These are phyloP conservation scores for Lates japonicus DNA, from an alignment of 2,797 vertebrate genomes.

Conservation along the genomic window DNA sequence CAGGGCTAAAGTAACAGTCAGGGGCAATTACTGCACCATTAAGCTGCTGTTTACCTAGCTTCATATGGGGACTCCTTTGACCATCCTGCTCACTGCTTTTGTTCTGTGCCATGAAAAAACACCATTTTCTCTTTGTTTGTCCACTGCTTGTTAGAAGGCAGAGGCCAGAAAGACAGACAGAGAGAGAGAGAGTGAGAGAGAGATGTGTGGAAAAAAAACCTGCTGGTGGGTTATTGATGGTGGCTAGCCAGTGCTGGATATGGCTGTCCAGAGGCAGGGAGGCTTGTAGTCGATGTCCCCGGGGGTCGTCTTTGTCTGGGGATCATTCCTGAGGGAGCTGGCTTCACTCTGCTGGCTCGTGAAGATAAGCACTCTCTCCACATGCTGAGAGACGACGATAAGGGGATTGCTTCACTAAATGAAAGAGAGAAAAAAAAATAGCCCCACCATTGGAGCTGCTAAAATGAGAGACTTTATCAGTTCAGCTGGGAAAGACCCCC, in stretches of 20 bases:
- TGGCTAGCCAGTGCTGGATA: slow-evolving; percentile 66
- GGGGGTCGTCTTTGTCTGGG: slow-evolving; percentile 84
- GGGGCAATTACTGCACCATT: slow-evolving; percentile 78
- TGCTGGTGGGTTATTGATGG: slow-evolving; percentile 78
- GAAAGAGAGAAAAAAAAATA: slow-evolving; percentile 64
- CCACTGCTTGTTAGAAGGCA: slow-evolving; percentile 54
- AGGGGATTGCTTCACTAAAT: slow-evolving; percentile 89
- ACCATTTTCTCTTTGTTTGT: slow-evolving; percentile 72
- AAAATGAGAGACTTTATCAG: slow-evolving; percentile 82
- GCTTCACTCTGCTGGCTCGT: slow-evolving; percentile 90
- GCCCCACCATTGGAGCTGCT: slow-evolving; percentile 78
- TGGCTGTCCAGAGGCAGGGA: slow-evolving; percentile 73
- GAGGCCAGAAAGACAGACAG: slow-evolving; percentile 49
- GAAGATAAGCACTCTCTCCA: slow-evolving; percentile 94
- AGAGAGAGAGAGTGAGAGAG: slow-evolving; percentile 23
- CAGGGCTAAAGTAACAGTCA: slow-evolving; percentile 39
- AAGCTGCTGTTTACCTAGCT: slow-evolving; percentile 78
- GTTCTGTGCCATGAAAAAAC: slow-evolving; percentile 68
- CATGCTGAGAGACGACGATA: slow-evolving; percentile 94
- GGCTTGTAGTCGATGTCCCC: slow-evolving; percentile 78
- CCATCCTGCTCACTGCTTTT: slow-evolving; percentile 71
- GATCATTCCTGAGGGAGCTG: slow-evolving; percentile 88
- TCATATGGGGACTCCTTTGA: slow-evolving; percentile 55
- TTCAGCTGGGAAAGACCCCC: slow-evolving; percentile 74
- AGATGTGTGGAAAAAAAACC: neutral